phyloP scores from a whole-genome alignment of 2,113 vertebrate genomes.

The Cyprinodon variegatus region DNA sequence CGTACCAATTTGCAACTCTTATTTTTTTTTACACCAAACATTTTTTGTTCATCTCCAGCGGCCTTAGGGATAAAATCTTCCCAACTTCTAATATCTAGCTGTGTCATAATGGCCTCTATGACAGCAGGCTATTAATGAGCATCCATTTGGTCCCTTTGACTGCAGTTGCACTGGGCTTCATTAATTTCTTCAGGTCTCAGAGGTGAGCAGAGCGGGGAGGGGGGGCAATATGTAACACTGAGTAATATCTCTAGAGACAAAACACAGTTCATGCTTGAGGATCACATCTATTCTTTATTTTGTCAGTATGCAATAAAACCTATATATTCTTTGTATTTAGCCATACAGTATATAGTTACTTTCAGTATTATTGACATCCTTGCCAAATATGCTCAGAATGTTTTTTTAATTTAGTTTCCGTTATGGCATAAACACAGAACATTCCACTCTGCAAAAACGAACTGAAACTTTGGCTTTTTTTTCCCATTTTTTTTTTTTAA shows the following conservation, averaged over 20 bases:
- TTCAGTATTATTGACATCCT: neutral
- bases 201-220: constrained; percentile 47
- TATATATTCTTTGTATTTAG: neutral
- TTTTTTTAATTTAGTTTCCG: neutral
- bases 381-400: neutral
- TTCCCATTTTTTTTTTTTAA: too few relatives aligned
- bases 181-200: constrained; percentile 81
- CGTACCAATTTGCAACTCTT: constrained; percentile 4
- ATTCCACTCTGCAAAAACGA: too few relatives aligned
- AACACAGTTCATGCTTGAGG: constrained; percentile 31
- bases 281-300: neutral
- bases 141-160: constrained; percentile 76
- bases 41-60: constrained; percentile 45
- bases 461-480: too few relatives aligned
- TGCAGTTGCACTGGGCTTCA: constrained; percentile 85
- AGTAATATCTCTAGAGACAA: constrained; percentile 42
- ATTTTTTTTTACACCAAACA: constrained; percentile 30
- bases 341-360: neutral
- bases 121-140: constrained; percentile 77
- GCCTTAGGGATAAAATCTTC: constrained; percentile 46
- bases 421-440: too few relatives aligned
- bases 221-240: constrained; percentile 2
- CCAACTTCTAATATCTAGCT: constrained; percentile 56
- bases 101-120: constrained; percentile 62
- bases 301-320: neutral